These are phyloP conservation scores for Heliocidaris tuberculata DNA, from an alignment of 35 echinoderm and acorn worm genomes.

Conservation along the genomic window DNA sequence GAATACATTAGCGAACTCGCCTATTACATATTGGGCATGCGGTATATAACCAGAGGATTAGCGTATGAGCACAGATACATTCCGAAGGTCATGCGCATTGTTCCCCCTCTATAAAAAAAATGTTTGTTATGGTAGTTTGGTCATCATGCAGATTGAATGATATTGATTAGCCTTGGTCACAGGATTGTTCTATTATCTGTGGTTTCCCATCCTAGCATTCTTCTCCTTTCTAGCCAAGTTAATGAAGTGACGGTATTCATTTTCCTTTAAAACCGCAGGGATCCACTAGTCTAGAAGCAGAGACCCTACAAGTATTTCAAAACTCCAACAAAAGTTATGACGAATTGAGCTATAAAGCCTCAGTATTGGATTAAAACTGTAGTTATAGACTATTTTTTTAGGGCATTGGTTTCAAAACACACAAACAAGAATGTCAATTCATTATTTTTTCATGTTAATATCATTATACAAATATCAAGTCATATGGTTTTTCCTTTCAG, in stretches of 20 bases:
- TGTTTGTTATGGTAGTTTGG: background rate
- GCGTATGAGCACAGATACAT: background rate
- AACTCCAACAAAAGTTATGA: no score
- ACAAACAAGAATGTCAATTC: no score
- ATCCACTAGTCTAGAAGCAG: background rate
- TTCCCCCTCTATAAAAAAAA: background rate
- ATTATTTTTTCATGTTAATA: background rate
- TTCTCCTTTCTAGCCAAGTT: background rate
- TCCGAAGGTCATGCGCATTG: background rate
- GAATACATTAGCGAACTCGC: background rate
- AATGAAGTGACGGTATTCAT: background rate
- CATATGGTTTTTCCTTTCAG: no score
- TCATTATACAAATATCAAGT: no score
- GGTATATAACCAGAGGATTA: background rate
- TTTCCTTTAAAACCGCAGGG: background rate
- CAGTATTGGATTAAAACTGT: no score
- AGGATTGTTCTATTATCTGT: conserved; percentile 11
- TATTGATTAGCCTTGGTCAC: background rate
- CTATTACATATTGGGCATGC: background rate
- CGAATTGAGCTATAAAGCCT: no score
- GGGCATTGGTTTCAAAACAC: no score
- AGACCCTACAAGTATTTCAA: background rate
- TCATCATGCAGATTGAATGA: background rate
- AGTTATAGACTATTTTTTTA: no score
- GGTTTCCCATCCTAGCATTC: background rate